Conservation (phyloP, 2,113 vertebrate species). For the Rutilus rutilus region DNA sequence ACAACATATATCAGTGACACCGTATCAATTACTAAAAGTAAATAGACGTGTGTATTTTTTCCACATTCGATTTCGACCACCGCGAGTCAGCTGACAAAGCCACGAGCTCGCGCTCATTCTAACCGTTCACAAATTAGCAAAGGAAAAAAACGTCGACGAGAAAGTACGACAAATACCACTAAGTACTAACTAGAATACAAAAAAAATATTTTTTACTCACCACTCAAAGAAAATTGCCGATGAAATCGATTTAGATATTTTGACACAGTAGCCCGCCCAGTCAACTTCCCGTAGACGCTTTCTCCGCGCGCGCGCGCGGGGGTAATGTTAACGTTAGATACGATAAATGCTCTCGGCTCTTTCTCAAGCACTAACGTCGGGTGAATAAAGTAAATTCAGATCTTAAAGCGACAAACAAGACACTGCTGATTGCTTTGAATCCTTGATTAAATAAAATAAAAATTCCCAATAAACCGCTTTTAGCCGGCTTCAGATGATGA, state of each 20-base stretch:
- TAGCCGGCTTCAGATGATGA: neutral
- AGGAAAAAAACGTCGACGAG: neutral
- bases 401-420: neutral
- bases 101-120: conserved; percentile 37
- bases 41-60: neutral
- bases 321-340: neutral
- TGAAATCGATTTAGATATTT: conserved; percentile 39
- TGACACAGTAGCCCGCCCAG: conserved; percentile 27
- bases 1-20: too few relatives aligned
- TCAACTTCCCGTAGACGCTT: conserved; percentile 31
- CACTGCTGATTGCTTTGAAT: neutral
- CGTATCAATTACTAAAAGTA: neutral
- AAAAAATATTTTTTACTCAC: conserved; percentile 59
- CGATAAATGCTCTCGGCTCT: neutral
- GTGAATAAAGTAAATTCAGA: neutral
- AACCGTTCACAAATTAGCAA: neutral
- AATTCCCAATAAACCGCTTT: neutral
- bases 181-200: neutral
- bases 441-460: neutral
- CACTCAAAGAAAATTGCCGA: conserved; percentile 54
- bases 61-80: neutral
- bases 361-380: neutral
- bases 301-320: conserved; percentile 55
- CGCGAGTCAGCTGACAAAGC: conserved; percentile 38
- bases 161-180: neutral